These are phyloP conservation scores for Corythornis vintsioides DNA, from an alignment of 2,113 vertebrate genomes.

Conservation along the genomic window DNA sequence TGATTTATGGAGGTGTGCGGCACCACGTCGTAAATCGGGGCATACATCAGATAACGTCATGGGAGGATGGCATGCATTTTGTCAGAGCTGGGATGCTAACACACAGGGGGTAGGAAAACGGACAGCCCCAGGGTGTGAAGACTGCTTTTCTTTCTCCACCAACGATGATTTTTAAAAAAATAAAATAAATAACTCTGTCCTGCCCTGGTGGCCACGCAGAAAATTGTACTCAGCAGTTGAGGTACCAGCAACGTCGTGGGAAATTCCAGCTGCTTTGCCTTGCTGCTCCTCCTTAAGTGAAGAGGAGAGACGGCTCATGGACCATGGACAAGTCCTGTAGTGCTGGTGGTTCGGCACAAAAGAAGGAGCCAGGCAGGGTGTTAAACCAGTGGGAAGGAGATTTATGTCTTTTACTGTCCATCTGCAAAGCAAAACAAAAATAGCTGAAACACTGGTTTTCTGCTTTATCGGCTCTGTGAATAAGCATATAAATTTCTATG, in stretches of 20 bases:
- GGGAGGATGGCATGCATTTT: background rate
- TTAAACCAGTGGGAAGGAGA: conserved; percentile 50
- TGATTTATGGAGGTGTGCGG: conserved; percentile 27
- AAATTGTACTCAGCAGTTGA: background rate
- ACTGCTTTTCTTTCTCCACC: background rate
- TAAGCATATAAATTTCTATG: conserved; percentile 83
- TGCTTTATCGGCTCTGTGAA: conserved; percentile 82
- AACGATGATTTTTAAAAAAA: background rate
- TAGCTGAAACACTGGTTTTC: conserved; percentile 81
- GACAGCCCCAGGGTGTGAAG: background rate
- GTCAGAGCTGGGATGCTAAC: background rate
- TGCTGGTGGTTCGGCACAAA: conserved; percentile 13
- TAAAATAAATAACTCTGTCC: background rate
- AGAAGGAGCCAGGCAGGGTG: background rate
- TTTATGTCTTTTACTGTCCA: conserved; percentile 78
- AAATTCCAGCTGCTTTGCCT: background rate
- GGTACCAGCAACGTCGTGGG: background rate
- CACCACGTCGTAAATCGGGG: background rate
- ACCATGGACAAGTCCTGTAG: background rate
- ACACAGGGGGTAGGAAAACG: background rate
- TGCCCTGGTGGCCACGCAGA: background rate
- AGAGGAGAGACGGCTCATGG: background rate
- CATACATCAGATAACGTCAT: background rate
- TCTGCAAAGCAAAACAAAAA: conserved; percentile 84
- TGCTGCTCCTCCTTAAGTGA: background rate